Base-by-base conservation (phyloP, 1,140 invertebrate genomes). In the Drosophila ficusphila region DNA sequence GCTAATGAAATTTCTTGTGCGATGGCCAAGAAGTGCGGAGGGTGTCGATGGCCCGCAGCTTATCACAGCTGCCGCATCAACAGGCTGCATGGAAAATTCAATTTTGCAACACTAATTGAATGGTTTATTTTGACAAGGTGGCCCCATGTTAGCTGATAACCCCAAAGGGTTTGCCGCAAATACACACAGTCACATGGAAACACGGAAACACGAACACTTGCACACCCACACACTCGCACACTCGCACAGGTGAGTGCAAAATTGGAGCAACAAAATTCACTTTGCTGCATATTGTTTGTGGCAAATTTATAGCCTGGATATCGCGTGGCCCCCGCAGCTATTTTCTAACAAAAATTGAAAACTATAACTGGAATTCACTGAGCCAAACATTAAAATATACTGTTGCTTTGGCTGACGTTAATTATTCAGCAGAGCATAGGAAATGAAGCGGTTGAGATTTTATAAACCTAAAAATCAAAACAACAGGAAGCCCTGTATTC, bases 91-190 rank as follows among this genome's bases (percentile, higher is more conserved):
- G 53, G 61, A 86, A 85, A 85, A 86, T 85, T 85, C 79, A 85
- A 85, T 85, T 85, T 86, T 60, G 44, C 49, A 72, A 64, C 76
- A 85, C 79, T 85, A 85, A 85, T 85, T 85, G 76, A 85, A 85
- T 85, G 79, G 79, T 86, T 85, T 85, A 85, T 85, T 85, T 85
- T 85, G 81, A 85, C 79, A 85, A 85, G 79, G 71, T 85, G 67
- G 41, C 41, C 39, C 67, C 53, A 49, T 73, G 79, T 86, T 85
- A 62, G 60, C 76, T 72, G 65, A 81, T 86, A 76, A 67, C 72
- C 60, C 76, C 76, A 41, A 64, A 68, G 53, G 79, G 52, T 72
- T 61, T 39, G 44, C 54, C 53, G 47, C 53, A 72, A 49, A 51
- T 36, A 71, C 39, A 36, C 36, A 51, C 16, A 47, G 16, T 56